These are phyloP conservation scores for Gymnodraco acuticeps DNA, from an alignment of 2,797 vertebrate genomes.

Conservation along the genomic window DNA sequence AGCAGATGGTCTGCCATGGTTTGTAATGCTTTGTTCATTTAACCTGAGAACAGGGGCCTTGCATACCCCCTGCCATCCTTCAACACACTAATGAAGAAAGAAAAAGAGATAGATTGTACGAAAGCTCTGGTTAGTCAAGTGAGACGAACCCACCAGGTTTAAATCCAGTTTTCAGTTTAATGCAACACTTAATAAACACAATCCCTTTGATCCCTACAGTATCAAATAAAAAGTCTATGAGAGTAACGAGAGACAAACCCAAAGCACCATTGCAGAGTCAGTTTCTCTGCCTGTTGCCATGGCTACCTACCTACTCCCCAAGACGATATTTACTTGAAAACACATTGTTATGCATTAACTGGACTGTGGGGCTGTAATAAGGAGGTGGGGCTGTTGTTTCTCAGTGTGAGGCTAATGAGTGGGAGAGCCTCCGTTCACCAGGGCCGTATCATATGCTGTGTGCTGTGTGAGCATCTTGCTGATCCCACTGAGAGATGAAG, in stretches of 20 bases:
- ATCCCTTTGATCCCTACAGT: constrained; percentile 40
- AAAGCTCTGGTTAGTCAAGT: constrained; percentile 21
- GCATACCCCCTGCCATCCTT: not conserved
- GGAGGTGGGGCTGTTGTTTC: constrained; percentile 23
- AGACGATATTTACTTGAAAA: constrained; percentile 73
- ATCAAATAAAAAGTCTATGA: constrained; percentile 48
- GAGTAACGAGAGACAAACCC: constrained; percentile 45
- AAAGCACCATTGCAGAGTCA: constrained; percentile 49
- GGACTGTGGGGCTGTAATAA: constrained; percentile 36
- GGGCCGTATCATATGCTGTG: constrained; percentile 10
- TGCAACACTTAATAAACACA: constrained; percentile 37
- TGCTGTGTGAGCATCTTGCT: not conserved
- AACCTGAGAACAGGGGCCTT: constrained; percentile 29
- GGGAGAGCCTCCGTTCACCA: constrained; percentile 13
- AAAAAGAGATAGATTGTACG: not conserved
- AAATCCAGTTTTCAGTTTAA: constrained; percentile 30
- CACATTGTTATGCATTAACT: constrained; percentile 60
- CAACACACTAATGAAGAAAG: constrained; percentile 2
- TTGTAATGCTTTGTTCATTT: constrained; percentile 46
- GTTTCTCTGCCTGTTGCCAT: constrained; percentile 73
- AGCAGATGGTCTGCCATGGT: constrained; percentile 69
- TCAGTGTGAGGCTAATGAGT: constrained; percentile 33
- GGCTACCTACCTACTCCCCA: constrained; percentile 62
- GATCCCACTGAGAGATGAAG: not conserved
- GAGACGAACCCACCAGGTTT: constrained; percentile 19